Evolutionary conservation across 2,113 vertebrate genomes (phyloP), one percentile per base, ranked within the genome.

Genomic region (Marmota flaviventris): DNA sequence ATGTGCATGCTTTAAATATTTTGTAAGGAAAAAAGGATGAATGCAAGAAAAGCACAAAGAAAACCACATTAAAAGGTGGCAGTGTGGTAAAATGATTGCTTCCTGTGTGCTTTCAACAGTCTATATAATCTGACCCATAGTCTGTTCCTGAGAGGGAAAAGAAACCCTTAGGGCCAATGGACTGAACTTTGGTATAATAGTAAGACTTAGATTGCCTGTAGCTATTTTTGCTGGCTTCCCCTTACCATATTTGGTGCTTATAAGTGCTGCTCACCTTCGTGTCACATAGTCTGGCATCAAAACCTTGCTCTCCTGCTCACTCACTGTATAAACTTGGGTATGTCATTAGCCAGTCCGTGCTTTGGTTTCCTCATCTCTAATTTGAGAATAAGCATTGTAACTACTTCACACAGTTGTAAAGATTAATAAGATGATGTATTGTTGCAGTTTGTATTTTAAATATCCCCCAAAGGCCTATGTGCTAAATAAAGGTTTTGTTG

Each of bases 31-130:
- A 45, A 69, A 75, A 91, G n/a, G 53, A 91, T 27, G 20, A 72
- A 69, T 63, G 24, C 29, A 69, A 61, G 58, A 42, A 89, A 89
- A 82, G 10, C 39, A 87, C 37, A 87, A 65, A 76, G 81, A 75
- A 93, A 96, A 88, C 70, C 69, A 42, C 89, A 86, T 86, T 84
- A 86, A 85, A 85, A 75, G 5, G 34, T 63, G 8, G n/a, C 58
- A 37, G 12, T 53, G 32, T 56, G 45, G 7, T 32, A 13, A 56
- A 83, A 77, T 65, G 8, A 51, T 53, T 51, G 69, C 76, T 58
- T 78, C 22, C 39, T 39, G 22, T 24, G 22, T 65, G 45, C 29
- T 89, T 78, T 79, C 65, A 76, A 51, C 24, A 65, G 12, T 32
- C 79, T 53, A 37, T 11, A 14, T 22, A 51, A n/a, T 32, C 34